Evolutionary conservation across 2,888 invertebrate species (phyloP), one percentile per base, ranked within the genome.

Genomic region (Anthoptus insignis): DNA sequence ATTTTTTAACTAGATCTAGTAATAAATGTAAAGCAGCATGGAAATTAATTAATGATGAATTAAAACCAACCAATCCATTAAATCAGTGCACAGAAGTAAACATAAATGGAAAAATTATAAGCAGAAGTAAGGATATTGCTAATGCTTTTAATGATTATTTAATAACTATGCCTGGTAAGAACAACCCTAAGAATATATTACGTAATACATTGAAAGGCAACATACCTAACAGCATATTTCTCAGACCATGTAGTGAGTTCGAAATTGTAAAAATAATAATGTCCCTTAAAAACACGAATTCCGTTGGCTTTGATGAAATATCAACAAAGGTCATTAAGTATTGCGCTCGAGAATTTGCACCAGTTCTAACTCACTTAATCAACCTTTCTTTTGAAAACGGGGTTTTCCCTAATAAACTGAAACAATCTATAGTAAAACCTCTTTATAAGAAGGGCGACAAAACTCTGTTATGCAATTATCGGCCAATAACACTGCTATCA

Each of bases 11-110:
- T 16, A 7, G 16, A 9, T 42, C 42, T 16, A 42, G 16, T 14
- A 54, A 37, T 34, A 54, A 54, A 22, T 21, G 37, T 8, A 54
- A 54, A 34, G 21, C 53, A 34, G 34, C n/a, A 13, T 54, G 53
- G 53, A 34, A 37, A 8, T 8, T 54, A 2, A 54, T 54, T n/a
- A 54, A 54, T 37, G 22, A 54, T 6, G 34, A 22, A 11, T 16
- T 5, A 11, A 32, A 2, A 32, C 11, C 32, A 32, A 32, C n/a
- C n/a, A n/a, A n/a, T n/a, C n/a, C n/a, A n/a, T n/a, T n/a, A n/a
- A n/a, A n/a, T n/a, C n/a, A n/a, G n/a, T n/a, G n/a, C n/a, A n/a
- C n/a, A n/a, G n/a, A n/a, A n/a, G n/a, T n/a, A n/a, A 32, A 32
- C 11, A 21, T 21, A 19, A 24, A 56, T 14, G 11, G 14, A 11